A percentile compares a stretch with the other conserved stretches of the same genome.
Evolutionary conservation across 92 coral and sea anemone genomes (phyloP).

Genomic region (Galaxea fascicularis): DNA sequence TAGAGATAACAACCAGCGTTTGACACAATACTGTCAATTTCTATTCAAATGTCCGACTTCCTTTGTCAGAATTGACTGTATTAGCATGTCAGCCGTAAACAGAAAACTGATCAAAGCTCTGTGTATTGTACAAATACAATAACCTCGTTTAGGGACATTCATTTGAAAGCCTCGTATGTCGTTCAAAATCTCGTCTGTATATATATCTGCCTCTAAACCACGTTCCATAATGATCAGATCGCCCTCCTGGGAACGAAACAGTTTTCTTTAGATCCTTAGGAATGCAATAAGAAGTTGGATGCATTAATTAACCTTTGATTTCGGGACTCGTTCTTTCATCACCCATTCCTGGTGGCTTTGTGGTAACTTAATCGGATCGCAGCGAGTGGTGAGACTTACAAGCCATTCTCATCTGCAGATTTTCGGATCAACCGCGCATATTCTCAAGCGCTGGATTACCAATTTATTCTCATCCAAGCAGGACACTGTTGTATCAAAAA

Average conservation of each 20-base stretch:
- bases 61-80: neutral
- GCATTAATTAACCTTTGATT: constrained; percentile 29
- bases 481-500: neutral
- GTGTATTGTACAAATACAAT: constrained; percentile 31
- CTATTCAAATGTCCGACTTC: neutral
- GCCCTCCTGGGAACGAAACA: constrained; percentile 19
- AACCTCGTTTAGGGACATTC: neutral
- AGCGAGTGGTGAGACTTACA: constrained; percentile 4
- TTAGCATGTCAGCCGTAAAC: constrained; percentile 40
- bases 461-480: neutral
- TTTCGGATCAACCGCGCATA: neutral
- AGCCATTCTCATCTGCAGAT: neutral
- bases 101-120: constrained; percentile 20
- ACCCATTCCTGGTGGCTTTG: neutral
- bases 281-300: constrained; percentile 10
- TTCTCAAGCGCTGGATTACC: neutral
- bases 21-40: neutral
- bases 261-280: constrained; percentile 36
- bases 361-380: constrained; percentile 32
- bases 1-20: neutral
- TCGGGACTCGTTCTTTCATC: constrained; percentile 8
- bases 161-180: neutral
- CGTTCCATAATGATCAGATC: neutral
- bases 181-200: constrained; percentile 1
- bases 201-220: constrained; percentile 28